A percentile compares a stretch with the other conserved stretches of the same genome.
phyloP scores from a whole-genome alignment of 2,113 vertebrate genomes.

The Paralichthys olivaceus region DNA sequence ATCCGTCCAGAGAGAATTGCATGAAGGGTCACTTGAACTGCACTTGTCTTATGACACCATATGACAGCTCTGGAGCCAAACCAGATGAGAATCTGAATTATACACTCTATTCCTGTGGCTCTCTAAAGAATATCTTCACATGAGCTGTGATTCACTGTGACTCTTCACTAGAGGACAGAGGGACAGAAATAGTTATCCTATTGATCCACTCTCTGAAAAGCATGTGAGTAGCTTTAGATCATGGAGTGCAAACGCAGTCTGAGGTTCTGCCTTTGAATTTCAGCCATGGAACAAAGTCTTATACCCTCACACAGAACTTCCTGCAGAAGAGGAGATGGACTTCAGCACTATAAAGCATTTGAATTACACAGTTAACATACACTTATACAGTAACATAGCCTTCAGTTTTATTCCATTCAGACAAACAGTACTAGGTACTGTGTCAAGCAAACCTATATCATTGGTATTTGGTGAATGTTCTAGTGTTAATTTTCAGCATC shows the following conservation, averaged over 20 bases:
- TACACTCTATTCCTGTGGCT: conserved; percentile 39
- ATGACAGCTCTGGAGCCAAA: conserved; percentile 33
- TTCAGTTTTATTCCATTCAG: neutral
- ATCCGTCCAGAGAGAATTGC: conserved; percentile 12
- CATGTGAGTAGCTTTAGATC: conserved; percentile 28
- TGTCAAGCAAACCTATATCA: neutral
- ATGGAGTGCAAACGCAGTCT: conserved; percentile 19
- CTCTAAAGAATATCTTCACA: conserved; percentile 46
- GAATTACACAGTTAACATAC: neutral
- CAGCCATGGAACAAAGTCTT: neutral
- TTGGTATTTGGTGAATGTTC: neutral
- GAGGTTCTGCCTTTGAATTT: conserved; percentile 7
- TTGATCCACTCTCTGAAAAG: conserved; percentile 50
- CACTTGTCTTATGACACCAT: conserved; percentile 28
- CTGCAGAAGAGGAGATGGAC: neutral
- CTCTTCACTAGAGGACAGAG: conserved; percentile 40
- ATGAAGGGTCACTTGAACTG: conserved; percentile 29
- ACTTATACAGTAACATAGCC: neutral
- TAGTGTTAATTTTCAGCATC: neutral
- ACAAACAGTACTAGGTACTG: neutral
- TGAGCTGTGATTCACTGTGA: conserved; percentile 60
- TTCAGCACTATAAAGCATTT: neutral
- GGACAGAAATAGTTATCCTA: conserved; percentile 46
- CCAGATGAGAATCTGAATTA: conserved; percentile 45
- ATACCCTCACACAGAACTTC: neutral